phyloP scores from a whole-genome alignment of 2,888 invertebrate species.

The Tetragonisca angustula region DNA sequence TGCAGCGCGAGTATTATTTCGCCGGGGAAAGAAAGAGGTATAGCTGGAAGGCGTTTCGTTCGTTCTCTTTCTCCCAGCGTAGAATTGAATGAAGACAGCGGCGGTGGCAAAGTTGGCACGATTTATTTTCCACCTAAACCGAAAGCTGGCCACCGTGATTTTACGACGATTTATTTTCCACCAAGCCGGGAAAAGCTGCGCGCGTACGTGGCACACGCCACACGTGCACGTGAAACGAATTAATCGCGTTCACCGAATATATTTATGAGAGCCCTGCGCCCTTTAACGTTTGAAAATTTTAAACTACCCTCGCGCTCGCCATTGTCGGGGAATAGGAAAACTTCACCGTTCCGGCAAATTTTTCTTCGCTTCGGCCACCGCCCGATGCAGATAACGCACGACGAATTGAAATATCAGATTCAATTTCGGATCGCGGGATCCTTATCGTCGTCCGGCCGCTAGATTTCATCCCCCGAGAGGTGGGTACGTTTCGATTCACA shows the following conservation, averaged over 20 bases:
- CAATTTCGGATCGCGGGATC: slow-evolving; percentile 13
- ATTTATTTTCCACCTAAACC: slow-evolving; percentile 35
- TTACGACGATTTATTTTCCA: neutral
- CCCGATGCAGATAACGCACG: neutral
- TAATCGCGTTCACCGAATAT: slow-evolving; percentile 29
- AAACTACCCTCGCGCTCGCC: slow-evolving; percentile 26
- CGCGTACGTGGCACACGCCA: too few species aligned
- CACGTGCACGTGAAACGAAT: slow-evolving; percentile 5
- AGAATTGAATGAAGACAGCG: neutral
- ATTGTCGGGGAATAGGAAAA: slow-evolving; percentile 41
- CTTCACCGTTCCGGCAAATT: slow-evolving; percentile 28
- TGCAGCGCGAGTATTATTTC: slow-evolving; percentile 26
- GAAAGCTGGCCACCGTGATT: slow-evolving; percentile 9
- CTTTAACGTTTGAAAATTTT: slow-evolving; percentile 31
- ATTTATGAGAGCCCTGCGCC: slow-evolving; percentile 28
- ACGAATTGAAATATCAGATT: slow-evolving; percentile 46
- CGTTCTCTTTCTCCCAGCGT: neutral
- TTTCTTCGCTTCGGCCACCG: neutral
- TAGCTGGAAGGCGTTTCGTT: slow-evolving; percentile 7
- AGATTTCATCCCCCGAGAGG: neutral
- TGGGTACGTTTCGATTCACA: neutral
- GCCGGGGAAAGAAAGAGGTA: neutral
- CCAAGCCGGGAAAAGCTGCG: too few species aligned
- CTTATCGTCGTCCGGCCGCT: neutral
- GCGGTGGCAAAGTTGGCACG: slow-evolving; percentile 11